Conservation (phyloP, 2,113 vertebrate genomes). For the Ranitomeya imitator region DNA sequence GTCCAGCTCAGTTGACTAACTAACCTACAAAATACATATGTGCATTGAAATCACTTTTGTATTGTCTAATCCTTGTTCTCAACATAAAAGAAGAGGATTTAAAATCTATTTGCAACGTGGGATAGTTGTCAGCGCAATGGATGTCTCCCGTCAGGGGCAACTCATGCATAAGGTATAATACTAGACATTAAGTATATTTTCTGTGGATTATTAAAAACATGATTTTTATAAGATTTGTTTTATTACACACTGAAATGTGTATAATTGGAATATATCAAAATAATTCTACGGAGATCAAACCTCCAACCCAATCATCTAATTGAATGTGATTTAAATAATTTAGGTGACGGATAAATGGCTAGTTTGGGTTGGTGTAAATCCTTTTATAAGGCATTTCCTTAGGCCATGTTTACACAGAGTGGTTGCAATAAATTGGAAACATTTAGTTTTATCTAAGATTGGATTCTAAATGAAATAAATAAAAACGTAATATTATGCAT, state of each 20-base stretch:
- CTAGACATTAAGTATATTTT: background rate
- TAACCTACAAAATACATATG: constrained; percentile 33
- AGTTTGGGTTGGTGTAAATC: background rate
- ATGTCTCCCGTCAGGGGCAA: background rate
- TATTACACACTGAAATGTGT: background rate
- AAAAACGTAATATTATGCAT: background rate
- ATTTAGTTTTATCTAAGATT: too few relatives aligned
- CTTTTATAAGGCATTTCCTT: background rate
- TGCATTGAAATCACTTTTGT: constrained; percentile 22
- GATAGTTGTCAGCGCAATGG: background rate
- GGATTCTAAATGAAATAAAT: background rate
- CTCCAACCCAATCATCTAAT: background rate
- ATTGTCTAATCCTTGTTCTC: constrained; percentile 32
- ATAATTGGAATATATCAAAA: background rate
- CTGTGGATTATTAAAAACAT: background rate
- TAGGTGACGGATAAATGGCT: background rate
- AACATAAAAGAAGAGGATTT: constrained; percentile 31
- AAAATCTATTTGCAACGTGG: constrained; percentile 19
- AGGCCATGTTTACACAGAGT: background rate
- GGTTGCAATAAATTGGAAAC: background rate
- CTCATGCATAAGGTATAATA: background rate
- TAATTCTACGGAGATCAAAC: background rate
- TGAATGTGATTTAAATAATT: background rate
- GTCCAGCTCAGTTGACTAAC: constrained; percentile 8
- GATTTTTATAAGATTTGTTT: background rate